Conservation (phyloP, 2,113 vertebrate species). For the Chaetorhynchus papuensis region DNA sequence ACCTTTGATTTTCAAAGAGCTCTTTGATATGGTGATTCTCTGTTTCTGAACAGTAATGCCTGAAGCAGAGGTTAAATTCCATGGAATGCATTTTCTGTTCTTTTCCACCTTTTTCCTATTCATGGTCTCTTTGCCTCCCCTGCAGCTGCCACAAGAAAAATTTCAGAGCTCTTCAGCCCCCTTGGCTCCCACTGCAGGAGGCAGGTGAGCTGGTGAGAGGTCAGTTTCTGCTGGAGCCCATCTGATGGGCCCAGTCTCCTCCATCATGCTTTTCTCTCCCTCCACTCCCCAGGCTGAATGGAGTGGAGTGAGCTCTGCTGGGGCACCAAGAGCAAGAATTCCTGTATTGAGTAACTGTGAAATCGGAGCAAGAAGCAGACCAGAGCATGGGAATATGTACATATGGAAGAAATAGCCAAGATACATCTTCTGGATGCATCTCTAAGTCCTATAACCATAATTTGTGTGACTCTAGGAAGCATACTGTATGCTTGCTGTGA, state of each 20-base stretch:
- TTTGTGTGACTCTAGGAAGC: not conserved
- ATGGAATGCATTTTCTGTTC: not conserved
- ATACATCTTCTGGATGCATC: not conserved
- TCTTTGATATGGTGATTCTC: slow-evolving; percentile 44
- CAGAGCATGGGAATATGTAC: not conserved
- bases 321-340: not conserved
- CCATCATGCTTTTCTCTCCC: not conserved
- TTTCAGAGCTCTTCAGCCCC: not conserved
- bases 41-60: not conserved
- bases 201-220: not conserved
- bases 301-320: not conserved
- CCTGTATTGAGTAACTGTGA: not conserved
- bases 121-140: not conserved
- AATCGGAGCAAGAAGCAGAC: not conserved
- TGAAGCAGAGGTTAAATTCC: slow-evolving; percentile 8
- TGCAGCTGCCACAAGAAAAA: not conserved
- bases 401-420: not conserved
- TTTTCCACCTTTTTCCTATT: not conserved
- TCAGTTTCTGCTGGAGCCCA: not conserved
- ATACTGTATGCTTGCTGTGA: not conserved
- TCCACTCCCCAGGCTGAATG: not conserved
- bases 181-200: not conserved
- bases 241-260: not conserved
- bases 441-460: not conserved
- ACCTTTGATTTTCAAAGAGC: slow-evolving; percentile 42